Conservation (phyloP, 2,888 invertebrate genomes). For the Amphiduros pacificus region DNA sequence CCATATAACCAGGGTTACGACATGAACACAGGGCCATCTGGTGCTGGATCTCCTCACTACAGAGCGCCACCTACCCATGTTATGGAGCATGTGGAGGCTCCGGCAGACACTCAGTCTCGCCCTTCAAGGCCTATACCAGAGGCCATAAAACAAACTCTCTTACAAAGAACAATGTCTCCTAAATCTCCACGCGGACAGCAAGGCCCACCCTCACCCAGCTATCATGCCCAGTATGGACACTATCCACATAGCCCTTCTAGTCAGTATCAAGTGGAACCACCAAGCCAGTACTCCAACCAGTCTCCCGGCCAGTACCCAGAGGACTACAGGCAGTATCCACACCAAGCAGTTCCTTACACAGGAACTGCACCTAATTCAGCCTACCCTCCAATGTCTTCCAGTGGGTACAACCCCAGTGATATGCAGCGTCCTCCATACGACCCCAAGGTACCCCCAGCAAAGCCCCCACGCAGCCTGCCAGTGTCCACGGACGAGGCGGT, state of each 20-base stretch:
- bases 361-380: too few relatives aligned
- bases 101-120: slow-evolving; percentile 4
- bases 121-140: slow-evolving; percentile 67
- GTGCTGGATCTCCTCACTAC: not conserved
- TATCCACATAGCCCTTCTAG: not conserved
- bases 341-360: too few relatives aligned
- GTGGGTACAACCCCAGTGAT: slow-evolving; percentile 1
- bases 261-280: slow-evolving; percentile 2
- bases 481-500: not conserved
- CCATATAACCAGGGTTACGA: not conserved
- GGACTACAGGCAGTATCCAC: too few relatives aligned
- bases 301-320: not conserved
- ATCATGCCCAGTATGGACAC: not conserved
- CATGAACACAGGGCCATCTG: slow-evolving; percentile 1
- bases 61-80: slow-evolving; percentile 10
- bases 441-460: slow-evolving; percentile 4
- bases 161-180: slow-evolving; percentile 68
- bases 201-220: not conserved
- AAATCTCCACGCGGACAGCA: not conserved
- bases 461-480: slow-evolving; percentile 4
- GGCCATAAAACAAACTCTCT: slow-evolving; percentile 71
- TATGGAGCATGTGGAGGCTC: slow-evolving; percentile 13
- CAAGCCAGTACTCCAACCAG: not conserved
- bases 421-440: not conserved
- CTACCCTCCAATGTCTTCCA: not conserved